phyloP scores from a whole-genome alignment of 1,140 invertebrate species.

The Dreissena rostriformis region DNA sequence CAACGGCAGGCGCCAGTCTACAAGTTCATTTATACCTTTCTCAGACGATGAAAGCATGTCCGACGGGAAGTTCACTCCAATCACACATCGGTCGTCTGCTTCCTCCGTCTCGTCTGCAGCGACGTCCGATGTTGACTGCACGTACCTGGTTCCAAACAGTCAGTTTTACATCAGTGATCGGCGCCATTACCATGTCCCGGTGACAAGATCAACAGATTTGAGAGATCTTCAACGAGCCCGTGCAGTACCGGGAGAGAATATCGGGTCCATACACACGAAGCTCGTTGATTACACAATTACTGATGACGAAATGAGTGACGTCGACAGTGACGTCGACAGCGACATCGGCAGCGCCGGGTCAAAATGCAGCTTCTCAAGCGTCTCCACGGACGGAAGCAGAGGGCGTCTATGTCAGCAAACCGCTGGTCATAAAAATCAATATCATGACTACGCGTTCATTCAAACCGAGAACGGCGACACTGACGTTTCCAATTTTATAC shows the following conservation, averaged over 20 bases:
- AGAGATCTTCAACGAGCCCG: no score
- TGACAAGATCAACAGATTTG: no score
- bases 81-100: no score
- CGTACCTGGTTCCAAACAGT: background rate
- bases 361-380: conserved; percentile 3
- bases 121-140: background rate
- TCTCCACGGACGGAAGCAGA: background rate
- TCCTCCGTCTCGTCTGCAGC: background rate
- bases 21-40: no score
- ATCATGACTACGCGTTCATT: background rate
- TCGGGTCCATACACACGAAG: background rate
- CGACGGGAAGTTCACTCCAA: no score
- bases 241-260: no score
- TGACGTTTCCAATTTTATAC: conserved; percentile 26
- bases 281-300: conserved; percentile 49
- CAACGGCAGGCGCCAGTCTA: background rate
- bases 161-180: background rate
- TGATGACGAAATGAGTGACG: conserved; percentile 29
- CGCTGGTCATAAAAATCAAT: background rate
- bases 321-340: no score
- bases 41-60: no score
- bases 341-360: background rate
- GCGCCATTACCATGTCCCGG: no score
- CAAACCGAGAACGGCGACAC: background rate
- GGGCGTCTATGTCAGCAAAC: background rate